phyloP scores from a whole-genome alignment of 2,888 invertebrate species.

The Orthosia gracilis region DNA sequence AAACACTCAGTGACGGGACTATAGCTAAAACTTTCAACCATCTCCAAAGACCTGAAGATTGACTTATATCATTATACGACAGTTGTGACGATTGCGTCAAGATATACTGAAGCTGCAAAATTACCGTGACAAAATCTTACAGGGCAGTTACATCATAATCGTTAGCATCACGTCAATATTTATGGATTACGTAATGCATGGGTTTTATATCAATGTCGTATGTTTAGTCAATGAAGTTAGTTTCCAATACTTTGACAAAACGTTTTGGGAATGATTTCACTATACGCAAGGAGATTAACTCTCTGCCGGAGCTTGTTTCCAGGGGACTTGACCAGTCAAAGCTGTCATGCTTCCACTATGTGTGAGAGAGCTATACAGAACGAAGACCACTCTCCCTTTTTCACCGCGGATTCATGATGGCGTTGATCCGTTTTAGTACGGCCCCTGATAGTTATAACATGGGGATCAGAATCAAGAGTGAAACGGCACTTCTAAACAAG shows the following conservation, averaged over 20 bases:
- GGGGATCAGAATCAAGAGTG: not conserved
- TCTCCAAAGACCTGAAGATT: not conserved
- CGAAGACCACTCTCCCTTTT: too few relatives aligned
- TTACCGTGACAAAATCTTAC: constrained; percentile 21
- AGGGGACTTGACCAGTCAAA: too few relatives aligned
- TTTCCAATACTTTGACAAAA: not conserved
- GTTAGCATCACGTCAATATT: constrained; percentile 25
- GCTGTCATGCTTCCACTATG: too few relatives aligned
- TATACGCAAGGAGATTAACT: not conserved
- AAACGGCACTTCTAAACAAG: not conserved
- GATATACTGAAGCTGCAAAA: constrained; percentile 8
- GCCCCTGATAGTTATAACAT: not conserved
- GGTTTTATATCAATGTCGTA: constrained; percentile 8
- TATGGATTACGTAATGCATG: constrained; percentile 39
- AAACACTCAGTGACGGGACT: not conserved
- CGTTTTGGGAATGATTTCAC: not conserved
- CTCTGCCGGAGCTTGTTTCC: not conserved
- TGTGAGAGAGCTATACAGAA: too few relatives aligned
- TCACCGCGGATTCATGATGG: too few relatives aligned
- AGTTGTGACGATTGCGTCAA: not conserved
- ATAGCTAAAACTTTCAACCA: not conserved
- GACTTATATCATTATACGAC: not conserved
- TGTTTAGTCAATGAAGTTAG: constrained; percentile 13
- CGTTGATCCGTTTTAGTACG: too few relatives aligned
- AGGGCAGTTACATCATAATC: constrained; percentile 18